These are phyloP conservation scores for Tenthredo distinguenda DNA, from an alignment of 2,888 invertebrate genomes.

Conservation along the genomic window DNA sequence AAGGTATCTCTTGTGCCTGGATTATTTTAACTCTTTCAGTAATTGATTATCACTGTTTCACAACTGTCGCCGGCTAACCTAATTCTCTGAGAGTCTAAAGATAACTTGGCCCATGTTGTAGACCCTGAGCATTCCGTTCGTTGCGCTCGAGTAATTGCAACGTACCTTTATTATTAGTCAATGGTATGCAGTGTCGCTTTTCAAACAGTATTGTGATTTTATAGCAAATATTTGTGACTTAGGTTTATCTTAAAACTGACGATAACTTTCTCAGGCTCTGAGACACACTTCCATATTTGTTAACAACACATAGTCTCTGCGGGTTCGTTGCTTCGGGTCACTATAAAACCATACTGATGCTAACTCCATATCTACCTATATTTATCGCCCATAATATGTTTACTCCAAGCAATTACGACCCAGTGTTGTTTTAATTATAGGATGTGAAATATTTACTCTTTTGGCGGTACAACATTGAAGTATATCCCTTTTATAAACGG, in stretches of 20 bases:
- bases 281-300: not conserved
- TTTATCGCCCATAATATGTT: too few species aligned
- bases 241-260: not conserved
- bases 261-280: not conserved
- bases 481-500: too few species aligned
- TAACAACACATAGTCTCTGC: too few species aligned
- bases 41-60: not conserved
- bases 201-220: not conserved
- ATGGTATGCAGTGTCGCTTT: not conserved
- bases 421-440: too few species aligned
- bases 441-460: too few species aligned
- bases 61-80: not conserved
- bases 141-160: constrained; percentile 9
- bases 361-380: too few species aligned
- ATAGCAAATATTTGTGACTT: not conserved
- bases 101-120: constrained; percentile 6
- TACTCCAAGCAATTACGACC: too few species aligned
- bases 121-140: not conserved
- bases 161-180: constrained; percentile 4
- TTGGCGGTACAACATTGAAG: too few species aligned
- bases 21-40: not conserved
- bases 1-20: not conserved
- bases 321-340: too few species aligned
- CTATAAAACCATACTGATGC: too few species aligned
- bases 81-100: constrained; percentile 10